phyloP scores from a whole-genome alignment of 2,113 vertebrate genomes.

The Amblyopsis rosae region DNA sequence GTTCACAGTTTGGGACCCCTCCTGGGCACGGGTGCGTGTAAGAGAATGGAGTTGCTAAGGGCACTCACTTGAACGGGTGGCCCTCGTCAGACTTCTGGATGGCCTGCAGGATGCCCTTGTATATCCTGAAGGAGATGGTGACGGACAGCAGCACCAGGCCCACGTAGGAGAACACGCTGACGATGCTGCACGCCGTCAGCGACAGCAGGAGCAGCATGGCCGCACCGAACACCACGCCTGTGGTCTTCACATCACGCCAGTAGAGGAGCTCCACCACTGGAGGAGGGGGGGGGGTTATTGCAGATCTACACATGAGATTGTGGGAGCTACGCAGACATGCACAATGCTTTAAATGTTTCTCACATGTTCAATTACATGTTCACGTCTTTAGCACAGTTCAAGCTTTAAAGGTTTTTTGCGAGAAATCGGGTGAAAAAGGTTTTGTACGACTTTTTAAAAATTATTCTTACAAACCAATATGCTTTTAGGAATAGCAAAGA shows the following conservation, averaged over 20 bases:
- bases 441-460: too few relatives aligned
- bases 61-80: slow-evolving; percentile 93
- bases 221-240: slow-evolving; percentile 92
- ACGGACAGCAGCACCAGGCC: slow-evolving; percentile 92
- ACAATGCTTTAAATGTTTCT: too few relatives aligned
- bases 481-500: too few relatives aligned
- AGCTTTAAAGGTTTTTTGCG: too few relatives aligned
- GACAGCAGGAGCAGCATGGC: slow-evolving; percentile 93
- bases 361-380: too few relatives aligned
- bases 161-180: slow-evolving; percentile 92
- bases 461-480: too few relatives aligned
- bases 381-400: too few relatives aligned
- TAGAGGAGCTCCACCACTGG: slow-evolving; percentile 96
- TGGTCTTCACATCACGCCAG: slow-evolving; percentile 96
- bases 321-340: too few relatives aligned
- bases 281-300: slow-evolving; percentile 24
- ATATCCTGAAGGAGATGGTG: slow-evolving; percentile 97
- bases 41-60: background rate
- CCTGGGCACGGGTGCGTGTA: too few relatives aligned
- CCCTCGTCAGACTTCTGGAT: slow-evolving; percentile 97
- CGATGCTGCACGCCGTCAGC: slow-evolving; percentile 93
- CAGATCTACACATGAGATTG: too few relatives aligned
- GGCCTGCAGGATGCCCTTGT: slow-evolving; percentile 96
- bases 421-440: too few relatives aligned
- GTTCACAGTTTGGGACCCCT: too few relatives aligned